Base-by-base conservation (phyloP, 2,113 vertebrate genomes). In the Mugil cephalus region DNA sequence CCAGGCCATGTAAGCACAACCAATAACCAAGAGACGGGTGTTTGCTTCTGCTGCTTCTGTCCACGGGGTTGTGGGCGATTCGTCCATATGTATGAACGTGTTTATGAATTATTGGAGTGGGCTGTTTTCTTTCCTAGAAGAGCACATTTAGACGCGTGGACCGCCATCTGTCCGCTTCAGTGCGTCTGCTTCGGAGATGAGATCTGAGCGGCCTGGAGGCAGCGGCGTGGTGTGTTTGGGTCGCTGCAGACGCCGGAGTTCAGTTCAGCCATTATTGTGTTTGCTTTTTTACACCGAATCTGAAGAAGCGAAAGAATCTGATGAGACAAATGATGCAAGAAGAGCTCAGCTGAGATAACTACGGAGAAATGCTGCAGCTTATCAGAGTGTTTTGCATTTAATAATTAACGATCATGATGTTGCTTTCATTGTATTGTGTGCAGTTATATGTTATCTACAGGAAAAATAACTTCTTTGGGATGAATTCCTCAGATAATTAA, bases 21-120 rank as follows among this genome's bases (percentile, higher is more conserved):
- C 78, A 78, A 65, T 80, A 48, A 72, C 67, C 36, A 38, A 54
- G 59, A 42, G 50, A 51, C 14, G n/a, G 42, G 18, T n/a, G 43
- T n/a, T 68, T n/a, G 40, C 65, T 34, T n/a, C 62, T 13, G 40
- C 65, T 34, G 54, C 71, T n/a, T 50, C 47, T 1, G 42, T 34
- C 51, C 19, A 38, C 71, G 24, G 24, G 40, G 21, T 54, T 38
- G 56, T 12, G 19, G 55, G 79, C 64, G 36, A n/a, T 38, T 52
- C 48, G 45, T 83, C 65, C 84, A 62, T 63, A 66, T 79, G 70
- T 45, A 77, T 70, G 73, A 88, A 79, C 34, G 58, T 72, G 77
- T 80, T 72, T 60, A 40, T 75, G 61, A 71, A 60, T 60, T 59
- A 77, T 59, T 48, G 19, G 79, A 8, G n/a, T 3, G 48, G 21